Evolutionary conservation across 2,888 invertebrate species (phyloP).

Genomic region (Diarsia rubi): DNA sequence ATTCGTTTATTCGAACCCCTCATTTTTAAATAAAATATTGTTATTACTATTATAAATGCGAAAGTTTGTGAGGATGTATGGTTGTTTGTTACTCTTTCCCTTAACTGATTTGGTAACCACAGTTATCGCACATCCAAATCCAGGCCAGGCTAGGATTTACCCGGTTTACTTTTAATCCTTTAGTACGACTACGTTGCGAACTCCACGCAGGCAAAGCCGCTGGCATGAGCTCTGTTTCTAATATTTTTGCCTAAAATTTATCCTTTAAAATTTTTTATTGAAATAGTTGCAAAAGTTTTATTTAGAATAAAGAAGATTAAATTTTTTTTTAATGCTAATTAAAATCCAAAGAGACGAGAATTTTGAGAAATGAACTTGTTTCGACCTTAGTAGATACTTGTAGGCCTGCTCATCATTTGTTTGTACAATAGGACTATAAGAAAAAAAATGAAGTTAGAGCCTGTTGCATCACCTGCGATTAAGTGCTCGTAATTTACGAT

Average conservation of each 20-base stretch:
- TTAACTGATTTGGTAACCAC: neutral
- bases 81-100: neutral
- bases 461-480: too few species aligned
- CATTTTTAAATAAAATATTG: neutral
- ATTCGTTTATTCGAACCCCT: slow-evolving; percentile 22
- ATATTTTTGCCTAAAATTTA: neutral
- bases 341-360: neutral
- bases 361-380: neutral
- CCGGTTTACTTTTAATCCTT: neutral
- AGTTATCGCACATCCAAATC: too few species aligned
- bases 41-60: neutral
- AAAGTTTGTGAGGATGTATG: neutral
- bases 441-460: neutral
- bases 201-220: neutral
- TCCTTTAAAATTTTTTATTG: neutral
- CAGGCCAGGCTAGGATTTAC: too few species aligned
- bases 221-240: neutral
- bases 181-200: neutral
- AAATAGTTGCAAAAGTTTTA: neutral
- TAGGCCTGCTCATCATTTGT: neutral
- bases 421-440: neutral
- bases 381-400: neutral
- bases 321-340: neutral
- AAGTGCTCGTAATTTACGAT: too few species aligned
- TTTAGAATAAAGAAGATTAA: neutral